These are phyloP conservation scores for Rutilus rutilus DNA, from an alignment of 2,113 vertebrate genomes.

Conservation along the genomic window DNA sequence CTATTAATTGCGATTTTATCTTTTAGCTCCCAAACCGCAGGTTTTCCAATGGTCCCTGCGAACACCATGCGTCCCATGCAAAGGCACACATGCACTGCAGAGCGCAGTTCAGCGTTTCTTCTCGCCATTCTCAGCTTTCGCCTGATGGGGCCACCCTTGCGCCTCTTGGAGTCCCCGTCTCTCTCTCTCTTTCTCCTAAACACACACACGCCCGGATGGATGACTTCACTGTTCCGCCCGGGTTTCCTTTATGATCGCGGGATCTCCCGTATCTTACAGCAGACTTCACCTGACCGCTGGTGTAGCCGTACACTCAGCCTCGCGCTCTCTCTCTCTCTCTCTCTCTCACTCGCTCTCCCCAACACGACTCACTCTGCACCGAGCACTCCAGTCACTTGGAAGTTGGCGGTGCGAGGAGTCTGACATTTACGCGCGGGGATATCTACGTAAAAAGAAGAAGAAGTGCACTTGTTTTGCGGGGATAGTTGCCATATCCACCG, in stretches of 20 bases:
- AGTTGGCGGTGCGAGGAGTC: constrained; percentile 47
- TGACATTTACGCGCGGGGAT: constrained; percentile 38
- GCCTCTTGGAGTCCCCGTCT: constrained; percentile 61
- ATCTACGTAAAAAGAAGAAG: constrained; percentile 12
- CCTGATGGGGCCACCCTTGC: constrained; percentile 77
- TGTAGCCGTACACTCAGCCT: constrained; percentile 58
- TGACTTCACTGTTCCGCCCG: constrained; percentile 94
- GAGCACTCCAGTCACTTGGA: constrained; percentile 38
- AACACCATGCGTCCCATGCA: background rate
- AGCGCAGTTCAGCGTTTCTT: background rate
- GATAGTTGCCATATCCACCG: constrained; percentile 47
- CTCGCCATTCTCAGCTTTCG: constrained; percentile 58
- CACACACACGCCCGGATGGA: constrained; percentile 80
- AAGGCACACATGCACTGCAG: background rate
- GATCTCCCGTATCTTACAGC: constrained; percentile 85
- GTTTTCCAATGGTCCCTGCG: background rate
- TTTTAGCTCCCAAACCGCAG: background rate
- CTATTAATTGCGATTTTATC: background rate
- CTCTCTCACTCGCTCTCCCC: background rate
- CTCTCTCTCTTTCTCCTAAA: constrained; percentile 57
- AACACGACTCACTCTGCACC: background rate
- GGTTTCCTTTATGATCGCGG: constrained; percentile 95
- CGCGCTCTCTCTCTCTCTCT: constrained; percentile 40
- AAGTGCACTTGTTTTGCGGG: constrained; percentile 56
- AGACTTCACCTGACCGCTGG: constrained; percentile 75